A percentile compares a stretch with the other conserved stretches of the same genome.
Conservation (phyloP, 2,113 vertebrate genomes). For the Oryctolagus cuniculus region DNA sequence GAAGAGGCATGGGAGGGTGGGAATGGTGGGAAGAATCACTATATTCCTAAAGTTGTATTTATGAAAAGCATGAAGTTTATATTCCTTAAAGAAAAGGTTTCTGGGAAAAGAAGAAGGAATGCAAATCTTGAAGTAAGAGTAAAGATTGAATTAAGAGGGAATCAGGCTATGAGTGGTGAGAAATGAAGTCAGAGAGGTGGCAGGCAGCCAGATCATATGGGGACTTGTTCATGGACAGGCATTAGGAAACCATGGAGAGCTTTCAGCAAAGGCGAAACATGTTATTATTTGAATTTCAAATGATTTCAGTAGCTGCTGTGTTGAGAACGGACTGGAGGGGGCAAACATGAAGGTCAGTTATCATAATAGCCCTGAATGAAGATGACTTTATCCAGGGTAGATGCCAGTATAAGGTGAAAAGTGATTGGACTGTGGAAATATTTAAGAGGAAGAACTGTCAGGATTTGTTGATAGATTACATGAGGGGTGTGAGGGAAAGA, state of each 20-base stretch:
- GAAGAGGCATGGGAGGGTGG: too few relatives aligned
- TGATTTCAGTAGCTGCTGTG: not conserved
- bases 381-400: not conserved
- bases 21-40: too few relatives aligned
- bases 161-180: not conserved
- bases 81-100: too few relatives aligned
- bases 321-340: not conserved
- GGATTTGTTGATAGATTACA: not conserved
- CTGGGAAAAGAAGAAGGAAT: not conserved
- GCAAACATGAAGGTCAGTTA: not conserved
- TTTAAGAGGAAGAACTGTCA: not conserved
- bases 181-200: not conserved
- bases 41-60: too few relatives aligned
- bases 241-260: not conserved
- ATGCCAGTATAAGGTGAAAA: not conserved
- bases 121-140: not conserved
- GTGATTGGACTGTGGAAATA: not conserved
- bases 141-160: not conserved
- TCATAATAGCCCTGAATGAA: not conserved
- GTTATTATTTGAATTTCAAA: not conserved
- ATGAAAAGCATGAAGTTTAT: too few relatives aligned
- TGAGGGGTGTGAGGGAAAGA: not conserved
- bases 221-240: not conserved
- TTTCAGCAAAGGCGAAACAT: not conserved
- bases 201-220: fast-evolving